Evolutionary conservation across 1,140 invertebrate genomes (phyloP).

Genomic region (Drosophila arizonae): DNA sequence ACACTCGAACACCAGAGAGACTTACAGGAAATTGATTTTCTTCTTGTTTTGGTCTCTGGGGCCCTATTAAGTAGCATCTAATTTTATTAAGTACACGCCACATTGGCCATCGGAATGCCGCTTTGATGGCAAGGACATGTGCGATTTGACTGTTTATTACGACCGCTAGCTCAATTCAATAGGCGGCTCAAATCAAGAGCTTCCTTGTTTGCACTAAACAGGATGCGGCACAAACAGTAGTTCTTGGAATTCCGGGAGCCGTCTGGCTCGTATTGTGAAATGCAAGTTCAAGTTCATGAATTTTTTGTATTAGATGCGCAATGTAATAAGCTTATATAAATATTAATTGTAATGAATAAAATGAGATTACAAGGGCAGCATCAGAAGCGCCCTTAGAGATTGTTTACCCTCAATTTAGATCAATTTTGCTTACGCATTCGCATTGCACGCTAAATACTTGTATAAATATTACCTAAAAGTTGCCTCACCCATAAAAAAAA

Average conservation of each 20-base stretch:
- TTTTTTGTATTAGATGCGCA: too few relatives aligned
- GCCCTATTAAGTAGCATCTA: slow-evolving; percentile 10
- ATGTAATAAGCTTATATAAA: not conserved
- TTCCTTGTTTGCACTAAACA: not conserved
- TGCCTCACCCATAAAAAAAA: too few relatives aligned
- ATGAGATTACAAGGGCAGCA: not conserved
- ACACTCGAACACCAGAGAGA: too few relatives aligned
- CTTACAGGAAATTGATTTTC: slow-evolving; percentile 19
- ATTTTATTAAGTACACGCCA: slow-evolving; percentile 26
- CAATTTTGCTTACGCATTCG: too few relatives aligned
- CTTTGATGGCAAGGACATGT: not conserved
- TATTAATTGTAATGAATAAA: not conserved
- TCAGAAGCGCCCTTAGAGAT: too few relatives aligned
- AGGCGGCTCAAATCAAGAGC: not conserved
- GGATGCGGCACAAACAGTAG: not conserved
- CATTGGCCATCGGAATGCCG: not conserved
- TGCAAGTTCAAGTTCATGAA: slow-evolving; percentile 1
- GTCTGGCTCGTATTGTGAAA: not conserved
- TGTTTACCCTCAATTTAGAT: too few relatives aligned
- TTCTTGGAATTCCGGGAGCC: not conserved
- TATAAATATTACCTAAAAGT: too few relatives aligned
- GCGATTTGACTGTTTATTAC: slow-evolving; percentile 51
- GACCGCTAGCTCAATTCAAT: slow-evolving; percentile 42
- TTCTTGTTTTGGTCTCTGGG: not conserved
- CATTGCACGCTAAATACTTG: too few relatives aligned